Evolutionary conservation across 2,113 vertebrate genomes (phyloP).

Genomic region (Seriola aureovittata): DNA sequence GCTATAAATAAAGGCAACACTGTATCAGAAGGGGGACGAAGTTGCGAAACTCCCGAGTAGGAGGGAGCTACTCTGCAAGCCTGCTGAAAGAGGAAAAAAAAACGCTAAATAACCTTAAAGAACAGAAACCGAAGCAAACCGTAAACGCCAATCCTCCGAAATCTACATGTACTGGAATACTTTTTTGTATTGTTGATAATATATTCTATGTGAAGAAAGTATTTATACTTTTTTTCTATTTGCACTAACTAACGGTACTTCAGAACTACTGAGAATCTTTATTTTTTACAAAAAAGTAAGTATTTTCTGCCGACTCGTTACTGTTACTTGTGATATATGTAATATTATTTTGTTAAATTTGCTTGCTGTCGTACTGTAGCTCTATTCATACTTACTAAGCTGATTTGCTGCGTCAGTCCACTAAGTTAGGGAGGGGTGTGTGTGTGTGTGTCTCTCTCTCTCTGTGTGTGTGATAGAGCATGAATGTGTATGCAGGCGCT

Average conservation of each 20-base stretch:
- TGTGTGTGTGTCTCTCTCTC: conserved; percentile 11
- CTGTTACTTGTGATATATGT: neutral
- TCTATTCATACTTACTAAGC: conserved; percentile 62
- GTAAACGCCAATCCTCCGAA: conserved; percentile 72
- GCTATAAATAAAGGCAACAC: conserved; percentile 83
- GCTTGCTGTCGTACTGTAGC: conserved; percentile 29
- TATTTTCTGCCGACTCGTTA: conserved; percentile 32
- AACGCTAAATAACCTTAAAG: conserved; percentile 65
- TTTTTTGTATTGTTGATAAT: conserved; percentile 79
- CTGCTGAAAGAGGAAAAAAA: conserved; percentile 77
- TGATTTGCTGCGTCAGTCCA: conserved; percentile 84
- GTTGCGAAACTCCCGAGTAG: conserved; percentile 84
- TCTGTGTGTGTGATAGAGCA: neutral
- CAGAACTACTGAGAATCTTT: conserved; percentile 83
- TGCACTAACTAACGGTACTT: conserved; percentile 87
- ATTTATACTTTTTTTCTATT: conserved; percentile 85
- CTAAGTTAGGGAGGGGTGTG: conserved; percentile 77
- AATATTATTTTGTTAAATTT: neutral
- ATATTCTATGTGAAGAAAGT: conserved; percentile 84
- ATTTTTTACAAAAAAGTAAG: conserved; percentile 81
- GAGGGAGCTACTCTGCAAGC: conserved; percentile 77
- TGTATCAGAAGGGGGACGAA: conserved; percentile 73
- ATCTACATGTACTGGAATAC: conserved; percentile 83
- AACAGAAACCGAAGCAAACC: conserved; percentile 62
- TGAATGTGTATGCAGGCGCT: neutral